Evolutionary conservation across 2,797 vertebrate species (phyloP).

Genomic region (Sardinella longiceps): DNA sequence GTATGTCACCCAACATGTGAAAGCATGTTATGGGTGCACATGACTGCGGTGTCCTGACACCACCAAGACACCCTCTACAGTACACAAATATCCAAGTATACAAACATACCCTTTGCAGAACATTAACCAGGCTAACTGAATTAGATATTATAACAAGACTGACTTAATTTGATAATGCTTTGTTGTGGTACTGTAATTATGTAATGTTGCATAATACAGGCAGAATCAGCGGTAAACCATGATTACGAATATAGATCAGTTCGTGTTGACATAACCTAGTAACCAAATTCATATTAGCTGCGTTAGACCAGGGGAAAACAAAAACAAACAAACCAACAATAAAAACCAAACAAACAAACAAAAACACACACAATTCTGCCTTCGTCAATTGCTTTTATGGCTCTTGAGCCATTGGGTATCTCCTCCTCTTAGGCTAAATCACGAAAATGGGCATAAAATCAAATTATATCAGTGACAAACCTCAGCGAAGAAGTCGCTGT

Average conservation of each 20-base stretch:
- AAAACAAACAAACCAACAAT: too few relatives aligned
- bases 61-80: neutral
- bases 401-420: neutral
- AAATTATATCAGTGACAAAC: constrained; percentile 59
- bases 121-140: neutral
- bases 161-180: neutral
- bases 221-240: neutral
- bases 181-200: neutral
- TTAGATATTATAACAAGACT: too few relatives aligned
- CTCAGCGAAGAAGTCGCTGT: constrained; percentile 89
- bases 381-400: neutral
- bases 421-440: too few relatives aligned
- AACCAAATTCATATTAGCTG: too few relatives aligned
- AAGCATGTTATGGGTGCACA: neutral
- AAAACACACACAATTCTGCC: too few relatives aligned
- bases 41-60: neutral
- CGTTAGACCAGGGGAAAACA: too few relatives aligned
- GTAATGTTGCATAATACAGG: neutral
- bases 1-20: neutral
- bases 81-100: neutral
- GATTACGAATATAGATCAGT: too few relatives aligned
- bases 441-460: neutral
- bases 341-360: too few relatives aligned
- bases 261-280: too few relatives aligned
- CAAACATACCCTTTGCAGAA: neutral